phyloP scores from a whole-genome alignment of 1,140 invertebrate species.

The Meloidogyne exigua region DNA sequence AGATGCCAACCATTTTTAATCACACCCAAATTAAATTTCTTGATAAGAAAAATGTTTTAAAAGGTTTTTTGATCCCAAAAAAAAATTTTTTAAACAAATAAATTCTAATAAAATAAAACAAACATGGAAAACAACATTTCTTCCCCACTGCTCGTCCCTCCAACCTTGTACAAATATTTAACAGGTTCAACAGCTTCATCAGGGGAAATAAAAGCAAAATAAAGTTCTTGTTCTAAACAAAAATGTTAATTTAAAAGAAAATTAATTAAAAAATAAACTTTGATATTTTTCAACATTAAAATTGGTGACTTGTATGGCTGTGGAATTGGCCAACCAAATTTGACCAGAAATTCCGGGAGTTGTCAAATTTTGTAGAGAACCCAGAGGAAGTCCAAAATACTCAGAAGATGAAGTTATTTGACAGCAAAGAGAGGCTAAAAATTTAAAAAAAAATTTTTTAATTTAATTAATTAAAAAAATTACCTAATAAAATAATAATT shows the following conservation, averaged over 20 bases:
- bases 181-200: conserved; percentile 14
- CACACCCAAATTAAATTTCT: no score
- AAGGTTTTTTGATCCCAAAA: no score
- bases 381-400: conserved; percentile 26
- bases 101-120: no score
- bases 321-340: conserved; percentile 32
- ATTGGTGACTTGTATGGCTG: conserved; percentile 24
- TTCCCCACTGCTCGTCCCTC: not conserved
- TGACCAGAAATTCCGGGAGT: conserved; percentile 22
- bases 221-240: not conserved
- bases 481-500: no score
- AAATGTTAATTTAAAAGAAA: not conserved
- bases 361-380: conserved; percentile 17
- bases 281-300: conserved; percentile 28
- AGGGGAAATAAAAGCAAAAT: conserved; percentile 22
- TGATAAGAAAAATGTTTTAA: no score
- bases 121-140: not conserved
- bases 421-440: not conserved
- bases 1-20: no score
- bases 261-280: conserved; percentile 16
- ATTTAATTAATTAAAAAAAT: not conserved
- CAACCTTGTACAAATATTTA: conserved; percentile 9
- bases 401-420: not conserved
- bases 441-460: not conserved
- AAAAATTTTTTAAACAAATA: no score